Evolutionary conservation across 2,797 vertebrate species (phyloP), one percentile per base, ranked within the genome.

Genomic region (Aphelocoma californica): DNA sequence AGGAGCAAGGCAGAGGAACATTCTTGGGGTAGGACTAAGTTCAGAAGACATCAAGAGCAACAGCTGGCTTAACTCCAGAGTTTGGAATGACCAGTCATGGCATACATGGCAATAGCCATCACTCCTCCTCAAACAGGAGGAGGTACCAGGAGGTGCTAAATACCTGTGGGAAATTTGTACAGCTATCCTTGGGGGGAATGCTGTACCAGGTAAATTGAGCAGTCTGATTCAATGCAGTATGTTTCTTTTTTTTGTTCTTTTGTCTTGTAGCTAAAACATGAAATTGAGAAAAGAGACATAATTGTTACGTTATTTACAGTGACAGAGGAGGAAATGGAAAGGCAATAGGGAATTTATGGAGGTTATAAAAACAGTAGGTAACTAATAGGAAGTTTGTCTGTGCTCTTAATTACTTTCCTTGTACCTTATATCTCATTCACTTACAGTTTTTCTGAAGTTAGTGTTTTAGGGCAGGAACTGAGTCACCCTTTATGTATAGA

Each of bases 331-430:
- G 66, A 95, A 92, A 81, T 72, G 51, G 50, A 79, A 81, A 61
- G 29, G 62, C 40, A 72, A 9, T 44, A 66, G 62, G 24, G 66
- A 85, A 86, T 78, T 89, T 77, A 65, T 77, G 42, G 32, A 71
- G 25, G 29, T 23, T 82, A 53, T 85, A 80, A 91, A 90, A 87
- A 20, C 79, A 82, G 58, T 61, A 62, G 56, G 67, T 81, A 91
- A 53, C 78, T 79, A 81, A 50, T 40, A 69, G 66, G 42, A 86
- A 65, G 64, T 72, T 94, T 83, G 29, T 73, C 65, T 67, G 51
- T 88, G 66, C 64, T 88, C 25, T 84, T 90, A 71, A 93, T 91
- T 91, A 66, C 77, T 79, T 81, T 75, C 24, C 38, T 82, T 91
- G 69, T 86, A 40, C 31, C 42, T 78, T 13, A 1, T 58, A 20